Evolutionary conservation across 2,113 vertebrate genomes (phyloP), one percentile per base, ranked within the genome.

Genomic region (Lepus americanus): DNA sequence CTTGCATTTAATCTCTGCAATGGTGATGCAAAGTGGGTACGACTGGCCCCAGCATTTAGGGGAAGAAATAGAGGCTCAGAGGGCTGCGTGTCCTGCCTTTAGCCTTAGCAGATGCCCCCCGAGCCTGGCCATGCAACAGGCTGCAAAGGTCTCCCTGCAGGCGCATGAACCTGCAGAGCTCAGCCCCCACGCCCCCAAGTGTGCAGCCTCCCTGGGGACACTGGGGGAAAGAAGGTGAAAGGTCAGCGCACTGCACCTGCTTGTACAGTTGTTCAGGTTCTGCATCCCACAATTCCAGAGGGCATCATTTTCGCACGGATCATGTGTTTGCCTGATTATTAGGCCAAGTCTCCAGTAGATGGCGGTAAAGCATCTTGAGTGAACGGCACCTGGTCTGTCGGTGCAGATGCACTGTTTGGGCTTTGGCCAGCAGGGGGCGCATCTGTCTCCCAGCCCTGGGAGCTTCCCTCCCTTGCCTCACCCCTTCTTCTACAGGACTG

Each of bases 351-450:
- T 64, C 96, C 97, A 94, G 94, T 90, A 97, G 97, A 80, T 97
- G 97, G 96, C 97, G 92, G 92, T 96, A 95, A 82, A 96, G 63
- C 78, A 76, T 69, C 95, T 96, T 36, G 39, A 77, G 73, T 81
- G 69, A 44, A 39, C 22, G 22, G 11, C 27, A 23, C 27, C n/a
- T 49, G 49, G 22, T 20, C 23, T 20, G 36, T 44, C 22, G 14
- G 67, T 16, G 36, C 59, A 78, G 44, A 89, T 12, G 72, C 9
- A 64, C 53, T 27, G 73, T 76, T 87, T 23, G 53, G 55, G 81
- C n/a, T 39, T 1, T 49, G 17, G 12, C 5, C n/a, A 6, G 36
- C 9, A 53, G 27, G 36, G 36, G n/a, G 31, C 2, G 0, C 23
- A 5, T 49, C 90, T 31, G n/a, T 36, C 76, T 16, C 33, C 44